A percentile compares a stretch with the other conserved stretches of the same genome.
Conservation (phyloP, 2,888 invertebrate genomes). For the Drosophila eohydei region DNA sequence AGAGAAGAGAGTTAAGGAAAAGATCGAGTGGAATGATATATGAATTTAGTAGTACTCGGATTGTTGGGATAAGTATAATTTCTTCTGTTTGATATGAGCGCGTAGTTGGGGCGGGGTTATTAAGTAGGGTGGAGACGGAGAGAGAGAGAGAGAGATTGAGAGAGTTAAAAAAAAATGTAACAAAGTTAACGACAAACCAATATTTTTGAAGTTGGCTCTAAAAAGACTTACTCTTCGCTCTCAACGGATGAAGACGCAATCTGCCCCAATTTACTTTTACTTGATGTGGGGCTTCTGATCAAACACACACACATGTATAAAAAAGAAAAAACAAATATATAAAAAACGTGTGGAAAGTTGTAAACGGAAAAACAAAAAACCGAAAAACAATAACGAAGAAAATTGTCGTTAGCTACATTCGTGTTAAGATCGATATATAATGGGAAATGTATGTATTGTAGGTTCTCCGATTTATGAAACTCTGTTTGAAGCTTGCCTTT, state of each 20-base stretch:
- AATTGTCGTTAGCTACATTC: slow-evolving; percentile 39
- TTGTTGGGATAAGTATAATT: slow-evolving; percentile 19
- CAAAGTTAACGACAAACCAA: slow-evolving; percentile 70
- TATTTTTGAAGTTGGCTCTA: slow-evolving; percentile 63
- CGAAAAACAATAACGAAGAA: slow-evolving; percentile 1
- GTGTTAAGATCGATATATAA: slow-evolving; percentile 26
- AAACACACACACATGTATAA: slow-evolving; percentile 66
- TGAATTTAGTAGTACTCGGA: slow-evolving; percentile 26
- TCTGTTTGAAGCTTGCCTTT: slow-evolving; percentile 62
- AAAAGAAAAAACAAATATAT: slow-evolving; percentile 60
- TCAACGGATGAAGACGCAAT: slow-evolving; percentile 82
- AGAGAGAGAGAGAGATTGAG: slow-evolving; percentile 42
- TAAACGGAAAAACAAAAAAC: slow-evolving; percentile 35
- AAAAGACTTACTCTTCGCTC: slow-evolving; percentile 83
- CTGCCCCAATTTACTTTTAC: slow-evolving; percentile 83
- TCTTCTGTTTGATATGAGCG: slow-evolving; percentile 39
- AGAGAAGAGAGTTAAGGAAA: slow-evolving; percentile 8
- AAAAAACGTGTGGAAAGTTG: slow-evolving; percentile 51
- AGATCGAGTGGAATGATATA: slow-evolving; percentile 20
- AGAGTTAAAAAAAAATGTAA: slow-evolving; percentile 70
- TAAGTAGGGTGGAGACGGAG: slow-evolving; percentile 24
- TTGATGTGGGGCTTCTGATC: slow-evolving; percentile 83
- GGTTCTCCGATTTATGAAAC: slow-evolving; percentile 28
- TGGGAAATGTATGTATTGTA: slow-evolving; percentile 23
- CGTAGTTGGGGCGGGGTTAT: slow-evolving; percentile 20